These are phyloP conservation scores for Brachirus orientalis DNA, from an alignment of 2,113 vertebrate species.

Conservation along the genomic window DNA sequence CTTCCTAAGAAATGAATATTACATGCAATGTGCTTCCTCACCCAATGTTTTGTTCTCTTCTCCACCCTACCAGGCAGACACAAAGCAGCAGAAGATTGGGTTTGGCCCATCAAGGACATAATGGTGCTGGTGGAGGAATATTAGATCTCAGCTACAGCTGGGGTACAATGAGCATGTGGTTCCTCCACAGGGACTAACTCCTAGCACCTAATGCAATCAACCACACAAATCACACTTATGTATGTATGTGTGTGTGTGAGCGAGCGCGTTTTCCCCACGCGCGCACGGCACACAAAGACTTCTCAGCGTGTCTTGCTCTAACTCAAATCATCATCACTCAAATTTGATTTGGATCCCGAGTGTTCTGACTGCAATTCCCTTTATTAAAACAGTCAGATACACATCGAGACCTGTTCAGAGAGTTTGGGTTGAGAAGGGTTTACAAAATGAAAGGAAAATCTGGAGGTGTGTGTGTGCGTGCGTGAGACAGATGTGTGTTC, in stretches of 20 bases:
- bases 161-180: slow-evolving; percentile 67
- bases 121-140: slow-evolving; percentile 73
- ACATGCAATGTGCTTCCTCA: slow-evolving; percentile 31
- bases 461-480: not conserved
- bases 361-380: slow-evolving; percentile 69
- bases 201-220: slow-evolving; percentile 77
- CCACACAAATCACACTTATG: slow-evolving; percentile 58
- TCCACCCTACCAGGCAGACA: slow-evolving; percentile 60
- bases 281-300: slow-evolving; percentile 53
- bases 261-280: not conserved
- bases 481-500: slow-evolving; percentile 50
- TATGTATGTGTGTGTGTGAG: slow-evolving; percentile 11
- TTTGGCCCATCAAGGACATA: slow-evolving; percentile 74
- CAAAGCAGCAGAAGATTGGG: slow-evolving; percentile 72
- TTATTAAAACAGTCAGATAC: slow-evolving; percentile 61
- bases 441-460: slow-evolving; percentile 37
- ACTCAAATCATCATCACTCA: slow-evolving; percentile 70
- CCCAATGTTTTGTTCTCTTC: slow-evolving; percentile 35
- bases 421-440: slow-evolving; percentile 29
- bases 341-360: slow-evolving; percentile 70
- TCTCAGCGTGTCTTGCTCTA: slow-evolving; percentile 41
- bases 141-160: slow-evolving; percentile 80
- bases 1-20: slow-evolving; percentile 36
- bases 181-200: slow-evolving; percentile 72
- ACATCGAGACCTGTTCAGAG: slow-evolving; percentile 28